These are phyloP conservation scores for Heliornis fulica DNA, from an alignment of 2,113 vertebrate genomes.

Conservation along the genomic window DNA sequence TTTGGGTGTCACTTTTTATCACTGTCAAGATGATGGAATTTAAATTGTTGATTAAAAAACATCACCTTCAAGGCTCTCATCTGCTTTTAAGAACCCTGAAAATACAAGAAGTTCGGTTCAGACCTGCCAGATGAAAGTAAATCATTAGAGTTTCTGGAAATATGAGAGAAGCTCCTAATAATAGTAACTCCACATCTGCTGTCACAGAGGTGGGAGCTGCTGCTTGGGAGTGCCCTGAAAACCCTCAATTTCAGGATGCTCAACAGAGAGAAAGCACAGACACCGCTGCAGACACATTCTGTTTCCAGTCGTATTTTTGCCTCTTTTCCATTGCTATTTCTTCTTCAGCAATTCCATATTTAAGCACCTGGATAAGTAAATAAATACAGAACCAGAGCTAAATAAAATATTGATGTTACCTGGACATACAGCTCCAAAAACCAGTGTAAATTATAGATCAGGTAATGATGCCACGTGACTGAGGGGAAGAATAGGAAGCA, in stretches of 20 bases:
- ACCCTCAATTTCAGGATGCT: background rate
- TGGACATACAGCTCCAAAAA: constrained; percentile 33
- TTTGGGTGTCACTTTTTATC: background rate
- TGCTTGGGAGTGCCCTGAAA: background rate
- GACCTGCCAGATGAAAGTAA: background rate
- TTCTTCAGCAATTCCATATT: background rate
- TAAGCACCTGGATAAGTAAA: constrained; percentile 23
- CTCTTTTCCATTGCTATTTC: background rate
- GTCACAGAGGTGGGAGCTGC: background rate
- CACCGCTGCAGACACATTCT: background rate
- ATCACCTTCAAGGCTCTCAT: background rate
- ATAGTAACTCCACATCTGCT: background rate
- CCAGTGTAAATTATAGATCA: background rate
- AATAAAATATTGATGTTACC: constrained; percentile 34
- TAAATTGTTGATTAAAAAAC: background rate
- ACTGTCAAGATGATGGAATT: background rate
- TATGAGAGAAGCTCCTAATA: background rate
- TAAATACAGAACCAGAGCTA: background rate
- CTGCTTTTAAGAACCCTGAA: constrained; percentile 20
- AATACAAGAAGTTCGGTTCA: background rate
- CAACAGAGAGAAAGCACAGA: background rate
- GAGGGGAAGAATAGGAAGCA: background rate
- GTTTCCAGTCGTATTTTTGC: background rate
- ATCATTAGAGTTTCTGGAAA: background rate
- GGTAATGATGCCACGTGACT: background rate